A percentile compares a stretch with the other conserved stretches of the same genome.
Evolutionary conservation across 2,113 vertebrate genomes (phyloP).

Genomic region (Saguinus midas): DNA sequence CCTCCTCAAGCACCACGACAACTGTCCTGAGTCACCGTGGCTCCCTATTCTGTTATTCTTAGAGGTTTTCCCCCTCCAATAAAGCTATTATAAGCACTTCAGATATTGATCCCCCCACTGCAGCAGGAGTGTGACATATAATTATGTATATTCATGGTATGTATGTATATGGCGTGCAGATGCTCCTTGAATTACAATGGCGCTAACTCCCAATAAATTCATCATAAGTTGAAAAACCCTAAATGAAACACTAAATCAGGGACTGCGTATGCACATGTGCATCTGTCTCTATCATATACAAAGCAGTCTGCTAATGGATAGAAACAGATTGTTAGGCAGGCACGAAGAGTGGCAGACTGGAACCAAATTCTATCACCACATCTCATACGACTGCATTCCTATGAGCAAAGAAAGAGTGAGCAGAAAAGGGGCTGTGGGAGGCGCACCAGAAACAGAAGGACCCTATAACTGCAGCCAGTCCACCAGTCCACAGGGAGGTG

Average conservation of each 20-base stretch:
- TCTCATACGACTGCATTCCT: too few relatives aligned
- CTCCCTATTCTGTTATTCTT: background rate
- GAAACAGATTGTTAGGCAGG: background rate
- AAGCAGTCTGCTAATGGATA: background rate
- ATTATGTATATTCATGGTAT: background rate
- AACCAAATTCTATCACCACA: background rate
- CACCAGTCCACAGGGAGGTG: background rate
- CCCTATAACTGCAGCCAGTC: too few relatives aligned
- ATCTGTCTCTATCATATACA: fast-evolving
- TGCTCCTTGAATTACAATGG: background rate
- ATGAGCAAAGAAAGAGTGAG: background rate
- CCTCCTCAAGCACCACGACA: too few relatives aligned
- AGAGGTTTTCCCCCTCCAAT: background rate
- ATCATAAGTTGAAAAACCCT: background rate
- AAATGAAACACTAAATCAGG: background rate
- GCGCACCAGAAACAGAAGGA: background rate
- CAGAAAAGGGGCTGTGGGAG: fast-evolving
- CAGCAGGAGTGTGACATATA: background rate
- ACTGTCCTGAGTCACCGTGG: too few relatives aligned
- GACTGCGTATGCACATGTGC: background rate
- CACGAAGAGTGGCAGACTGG: background rate
- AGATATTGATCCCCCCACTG: background rate
- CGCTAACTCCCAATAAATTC: background rate
- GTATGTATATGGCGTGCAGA: fast-evolving
- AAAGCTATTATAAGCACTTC: background rate